Base-by-base conservation (phyloP, 2,888 invertebrate genomes). In the Cheilosia scutellata region DNA sequence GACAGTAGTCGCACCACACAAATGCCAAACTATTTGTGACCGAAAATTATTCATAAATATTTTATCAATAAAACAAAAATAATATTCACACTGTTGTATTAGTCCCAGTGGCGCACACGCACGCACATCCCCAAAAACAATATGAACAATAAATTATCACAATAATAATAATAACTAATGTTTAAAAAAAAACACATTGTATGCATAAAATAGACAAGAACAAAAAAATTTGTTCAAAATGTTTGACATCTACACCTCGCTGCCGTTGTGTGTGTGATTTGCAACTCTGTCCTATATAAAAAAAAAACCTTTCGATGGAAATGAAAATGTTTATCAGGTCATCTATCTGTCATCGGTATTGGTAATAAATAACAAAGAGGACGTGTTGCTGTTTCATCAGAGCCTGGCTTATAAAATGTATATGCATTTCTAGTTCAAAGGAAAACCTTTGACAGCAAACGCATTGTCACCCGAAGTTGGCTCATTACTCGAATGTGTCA, bases 261-360 rank as follows among this genome's bases (percentile, higher is more conserved):
- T 25, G 49, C 4, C 20, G 20, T 7, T 25, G 9, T 25, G 9
- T 49, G 27, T 20, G 25, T 11, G 11, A 49, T 49, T 49, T 49
- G 51, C 51, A 51, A 51, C 51, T 13, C 20, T 49, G 49, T 20
- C 37, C 40, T 37, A 3, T n/a, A 20, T 6, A 25, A 42, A 11
- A 27, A 51, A 42, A 47, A 20, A 47, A 49, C 7, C 57, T 57
- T 44, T 25, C 65, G 58, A 65, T 58, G 16, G 57, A 78, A 68
- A 71, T 63, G 55, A 65, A 72, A 53, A 74, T 74, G 53, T 65
- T 72, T 66, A 80, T 55, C 74, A 57, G 53, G 47, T 79, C 60
- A 53, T 74, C 68, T 62, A 44, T 80, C 79, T 74, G 79, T 80
- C 79, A 80, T 53, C 74, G 57, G 20, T 66, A 74, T 68, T 29